These are phyloP conservation scores for Drosophila parabipectinata DNA, from an alignment of 1,140 invertebrate genomes.

Conservation along the genomic window DNA sequence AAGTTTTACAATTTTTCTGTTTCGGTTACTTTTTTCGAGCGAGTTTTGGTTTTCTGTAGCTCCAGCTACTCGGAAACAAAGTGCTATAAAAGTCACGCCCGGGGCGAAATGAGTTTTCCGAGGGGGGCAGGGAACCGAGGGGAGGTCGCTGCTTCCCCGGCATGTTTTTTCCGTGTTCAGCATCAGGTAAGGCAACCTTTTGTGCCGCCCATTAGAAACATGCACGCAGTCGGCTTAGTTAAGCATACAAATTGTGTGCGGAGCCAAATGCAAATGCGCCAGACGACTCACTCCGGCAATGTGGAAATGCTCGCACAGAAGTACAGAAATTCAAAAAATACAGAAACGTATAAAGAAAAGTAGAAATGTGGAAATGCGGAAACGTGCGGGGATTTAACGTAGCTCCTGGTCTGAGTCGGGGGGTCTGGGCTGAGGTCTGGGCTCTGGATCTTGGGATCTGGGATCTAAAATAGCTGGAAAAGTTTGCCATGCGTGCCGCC, in stretches of 20 bases:
- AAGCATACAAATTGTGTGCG: slow-evolving; percentile 70
- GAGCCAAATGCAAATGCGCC: slow-evolving; percentile 50
- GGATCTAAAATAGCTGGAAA: slow-evolving; percentile 41
- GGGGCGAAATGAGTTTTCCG: slow-evolving; percentile 76
- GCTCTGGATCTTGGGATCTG: not conserved
- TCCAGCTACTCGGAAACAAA: slow-evolving; percentile 54
- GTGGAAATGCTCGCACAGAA: slow-evolving; percentile 40
- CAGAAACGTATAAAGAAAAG: slow-evolving; percentile 55
- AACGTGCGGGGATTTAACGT: slow-evolving; percentile 74
- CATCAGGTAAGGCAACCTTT: slow-evolving; percentile 76
- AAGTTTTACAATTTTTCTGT: slow-evolving; percentile 15
- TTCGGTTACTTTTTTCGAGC: slow-evolving; percentile 9
- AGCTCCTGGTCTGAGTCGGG: slow-evolving; percentile 17
- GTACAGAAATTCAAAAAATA: slow-evolving; percentile 51
- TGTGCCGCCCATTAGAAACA: slow-evolving; percentile 81
- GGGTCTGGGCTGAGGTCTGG: not conserved
- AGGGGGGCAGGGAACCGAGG: not conserved
- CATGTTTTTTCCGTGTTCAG: slow-evolving; percentile 55
- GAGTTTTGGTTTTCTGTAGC: slow-evolving; percentile 30
- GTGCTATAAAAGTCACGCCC: slow-evolving; percentile 81
- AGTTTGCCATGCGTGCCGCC: slow-evolving; percentile 78
- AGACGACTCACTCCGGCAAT: slow-evolving; percentile 14
- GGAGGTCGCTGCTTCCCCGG: slow-evolving; percentile 30
- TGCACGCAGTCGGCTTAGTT: slow-evolving; percentile 80
- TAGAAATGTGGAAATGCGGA: slow-evolving; percentile 70